Evolutionary conservation across 1,140 invertebrate species (phyloP).

Genomic region (Psix sp.): DNA sequence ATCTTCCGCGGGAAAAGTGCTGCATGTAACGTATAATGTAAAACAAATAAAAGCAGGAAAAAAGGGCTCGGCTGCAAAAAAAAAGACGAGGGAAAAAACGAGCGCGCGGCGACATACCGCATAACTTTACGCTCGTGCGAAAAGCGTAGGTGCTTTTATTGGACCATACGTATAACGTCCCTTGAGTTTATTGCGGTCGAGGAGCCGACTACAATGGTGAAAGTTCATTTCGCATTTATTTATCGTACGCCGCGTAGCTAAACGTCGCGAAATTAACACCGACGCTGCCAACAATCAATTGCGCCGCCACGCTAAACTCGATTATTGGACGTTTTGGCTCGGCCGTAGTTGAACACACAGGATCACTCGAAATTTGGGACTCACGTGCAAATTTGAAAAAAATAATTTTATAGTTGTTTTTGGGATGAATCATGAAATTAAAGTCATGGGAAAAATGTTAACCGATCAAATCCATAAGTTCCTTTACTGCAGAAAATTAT

Average conservation of each 20-base stretch:
- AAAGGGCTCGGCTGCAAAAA: slow-evolving; percentile 31
- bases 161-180: slow-evolving; percentile 59
- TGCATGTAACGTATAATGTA: slow-evolving; percentile 44
- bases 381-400: too few species aligned
- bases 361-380: slow-evolving; percentile 7
- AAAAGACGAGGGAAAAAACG: slow-evolving; percentile 37
- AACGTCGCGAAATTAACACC: slow-evolving; percentile 56
- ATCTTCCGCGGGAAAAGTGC: slow-evolving; percentile 42
- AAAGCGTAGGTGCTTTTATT: slow-evolving; percentile 63
- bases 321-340: slow-evolving; percentile 35
- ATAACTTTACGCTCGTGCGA: slow-evolving; percentile 61
- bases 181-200: slow-evolving; percentile 63
- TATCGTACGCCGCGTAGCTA: slow-evolving; percentile 37
- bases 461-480: too few species aligned
- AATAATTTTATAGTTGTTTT: too few species aligned
- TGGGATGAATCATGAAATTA: too few species aligned
- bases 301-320: slow-evolving; percentile 9
- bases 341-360: too few species aligned
- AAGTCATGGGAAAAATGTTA: too few species aligned
- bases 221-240: slow-evolving; percentile 60
- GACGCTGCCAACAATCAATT: slow-evolving; percentile 45
- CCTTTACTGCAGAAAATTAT: too few species aligned
- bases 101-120: slow-evolving; percentile 52
- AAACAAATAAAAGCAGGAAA: slow-evolving; percentile 44
- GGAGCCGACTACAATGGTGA: slow-evolving; percentile 54